Evolutionary conservation across 2,113 vertebrate species (phyloP).

Genomic region (Cygnus atratus): DNA sequence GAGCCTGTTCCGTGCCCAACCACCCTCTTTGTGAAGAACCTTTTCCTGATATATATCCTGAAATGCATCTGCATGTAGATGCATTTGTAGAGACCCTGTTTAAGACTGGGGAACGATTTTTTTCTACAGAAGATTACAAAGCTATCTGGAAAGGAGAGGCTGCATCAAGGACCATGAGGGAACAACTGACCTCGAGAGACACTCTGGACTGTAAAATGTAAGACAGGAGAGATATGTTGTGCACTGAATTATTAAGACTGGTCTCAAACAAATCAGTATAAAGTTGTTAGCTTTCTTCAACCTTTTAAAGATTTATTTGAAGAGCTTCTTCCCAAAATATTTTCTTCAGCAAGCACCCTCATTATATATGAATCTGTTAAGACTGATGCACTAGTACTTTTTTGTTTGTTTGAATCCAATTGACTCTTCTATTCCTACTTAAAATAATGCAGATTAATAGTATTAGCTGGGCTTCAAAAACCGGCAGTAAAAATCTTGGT

Average conservation of each 20-base stretch:
- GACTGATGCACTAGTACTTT: background rate
- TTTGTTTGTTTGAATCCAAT: background rate
- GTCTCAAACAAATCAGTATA: background rate
- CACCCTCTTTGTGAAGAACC: no score
- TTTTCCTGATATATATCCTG: no score
- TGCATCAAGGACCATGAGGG: background rate
- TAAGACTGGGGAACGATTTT: background rate
- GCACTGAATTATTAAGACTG: background rate
- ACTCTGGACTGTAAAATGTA: background rate
- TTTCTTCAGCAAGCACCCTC: background rate
- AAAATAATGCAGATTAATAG: background rate
- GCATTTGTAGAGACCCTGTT: background rate
- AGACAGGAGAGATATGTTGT: background rate
- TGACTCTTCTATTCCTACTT: background rate
- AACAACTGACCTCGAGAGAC: background rate
- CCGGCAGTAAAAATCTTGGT: background rate
- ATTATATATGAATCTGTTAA: background rate
- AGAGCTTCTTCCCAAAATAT: background rate
- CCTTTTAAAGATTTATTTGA: background rate
- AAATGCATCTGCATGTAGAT: background rate
- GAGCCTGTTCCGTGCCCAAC: no score
- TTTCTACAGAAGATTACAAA: background rate
- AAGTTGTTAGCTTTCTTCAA: background rate
- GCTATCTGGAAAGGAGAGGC: background rate
- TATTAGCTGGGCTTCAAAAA: background rate